phyloP scores from a whole-genome alignment of 2,888 invertebrate genomes.

The Tachina grossa region DNA sequence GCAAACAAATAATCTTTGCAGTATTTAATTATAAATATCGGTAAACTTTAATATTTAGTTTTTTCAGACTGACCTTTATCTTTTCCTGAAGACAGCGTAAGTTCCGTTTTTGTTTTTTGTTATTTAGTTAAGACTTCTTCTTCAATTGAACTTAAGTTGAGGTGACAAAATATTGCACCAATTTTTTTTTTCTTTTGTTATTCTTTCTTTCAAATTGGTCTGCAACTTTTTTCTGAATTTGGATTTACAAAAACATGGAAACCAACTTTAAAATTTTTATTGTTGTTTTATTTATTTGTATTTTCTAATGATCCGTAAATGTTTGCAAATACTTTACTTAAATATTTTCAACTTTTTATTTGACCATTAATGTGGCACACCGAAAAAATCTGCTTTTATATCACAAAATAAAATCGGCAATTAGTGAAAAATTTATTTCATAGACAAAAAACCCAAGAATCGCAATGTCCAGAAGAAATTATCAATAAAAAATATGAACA shows the following conservation, averaged over 20 bases:
- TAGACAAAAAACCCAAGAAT: slow-evolving; percentile 50
- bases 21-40: not conserved
- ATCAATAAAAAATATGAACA: slow-evolving; percentile 19
- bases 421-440: slow-evolving; percentile 47
- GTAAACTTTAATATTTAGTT: not conserved
- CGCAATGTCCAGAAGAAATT: slow-evolving; percentile 40
- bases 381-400: slow-evolving; percentile 58
- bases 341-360: slow-evolving; percentile 49
- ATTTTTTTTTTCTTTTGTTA: slow-evolving; percentile 33
- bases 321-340: slow-evolving; percentile 48
- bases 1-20: not conserved
- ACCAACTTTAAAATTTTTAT: slow-evolving; percentile 24
- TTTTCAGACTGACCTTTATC: slow-evolving; percentile 41
- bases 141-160: slow-evolving; percentile 37
- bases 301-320: slow-evolving; percentile 3
- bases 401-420: slow-evolving; percentile 60
- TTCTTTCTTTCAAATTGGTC: slow-evolving; percentile 33
- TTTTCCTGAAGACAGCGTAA: slow-evolving; percentile 10
- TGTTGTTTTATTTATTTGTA: not conserved
- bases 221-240: slow-evolving; percentile 23
- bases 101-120: slow-evolving; percentile 12
- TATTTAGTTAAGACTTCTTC: slow-evolving; percentile 34
- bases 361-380: slow-evolving; percentile 55
- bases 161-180: slow-evolving; percentile 45
- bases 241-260: slow-evolving; percentile 17